A percentile compares a stretch with the other conserved stretches of the same genome.
Evolutionary conservation across 2,113 vertebrate genomes (phyloP).

Genomic region (Dicrurus megarhynchus): DNA sequence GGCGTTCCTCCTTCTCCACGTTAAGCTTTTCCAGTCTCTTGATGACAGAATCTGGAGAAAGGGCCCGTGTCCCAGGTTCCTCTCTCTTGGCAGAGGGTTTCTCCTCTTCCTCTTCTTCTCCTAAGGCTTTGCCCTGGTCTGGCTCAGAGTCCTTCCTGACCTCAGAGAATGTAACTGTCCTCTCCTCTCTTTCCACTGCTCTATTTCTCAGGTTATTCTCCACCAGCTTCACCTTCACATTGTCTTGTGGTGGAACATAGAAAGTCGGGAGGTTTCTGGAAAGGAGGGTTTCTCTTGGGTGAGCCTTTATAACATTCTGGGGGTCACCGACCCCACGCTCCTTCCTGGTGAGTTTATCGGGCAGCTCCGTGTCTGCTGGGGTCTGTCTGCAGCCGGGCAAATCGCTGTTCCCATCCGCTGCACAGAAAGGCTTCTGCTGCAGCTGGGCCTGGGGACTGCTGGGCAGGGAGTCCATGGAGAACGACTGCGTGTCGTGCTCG

Average conservation of each 20-base stretch:
- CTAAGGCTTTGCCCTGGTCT: background rate
- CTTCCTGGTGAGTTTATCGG: constrained; percentile 19
- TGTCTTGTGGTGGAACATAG: constrained; percentile 81
- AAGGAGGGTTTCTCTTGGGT: constrained; percentile 65
- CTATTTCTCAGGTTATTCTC: constrained; percentile 66
- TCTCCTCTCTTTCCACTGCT: constrained; percentile 35
- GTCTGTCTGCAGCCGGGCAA: background rate
- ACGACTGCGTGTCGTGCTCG: constrained; percentile 29
- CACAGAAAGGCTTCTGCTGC: constrained; percentile 49
- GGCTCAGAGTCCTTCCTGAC: background rate
- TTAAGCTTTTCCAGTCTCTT: constrained; percentile 88
- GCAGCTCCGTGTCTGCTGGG: constrained; percentile 13
- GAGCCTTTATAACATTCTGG: constrained; percentile 32
- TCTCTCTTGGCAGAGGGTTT: constrained; percentile 15
- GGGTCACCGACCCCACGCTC: background rate
- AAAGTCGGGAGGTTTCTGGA: constrained; percentile 87
- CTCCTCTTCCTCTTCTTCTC: background rate
- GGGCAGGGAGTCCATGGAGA: constrained; percentile 6
- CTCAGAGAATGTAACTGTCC: background rate
- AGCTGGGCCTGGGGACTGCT: constrained; percentile 39
- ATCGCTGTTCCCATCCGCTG: constrained; percentile 16
- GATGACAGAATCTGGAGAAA: constrained; percentile 74
- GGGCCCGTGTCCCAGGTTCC: background rate
- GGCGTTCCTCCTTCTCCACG: constrained; percentile 86
- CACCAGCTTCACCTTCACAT: constrained; percentile 19